Percentiles rank a stretch among this genome's conserved stretches.
Evolutionary conservation across 1,140 invertebrate species (phyloP).

Genomic region (Asobara japonica): DNA sequence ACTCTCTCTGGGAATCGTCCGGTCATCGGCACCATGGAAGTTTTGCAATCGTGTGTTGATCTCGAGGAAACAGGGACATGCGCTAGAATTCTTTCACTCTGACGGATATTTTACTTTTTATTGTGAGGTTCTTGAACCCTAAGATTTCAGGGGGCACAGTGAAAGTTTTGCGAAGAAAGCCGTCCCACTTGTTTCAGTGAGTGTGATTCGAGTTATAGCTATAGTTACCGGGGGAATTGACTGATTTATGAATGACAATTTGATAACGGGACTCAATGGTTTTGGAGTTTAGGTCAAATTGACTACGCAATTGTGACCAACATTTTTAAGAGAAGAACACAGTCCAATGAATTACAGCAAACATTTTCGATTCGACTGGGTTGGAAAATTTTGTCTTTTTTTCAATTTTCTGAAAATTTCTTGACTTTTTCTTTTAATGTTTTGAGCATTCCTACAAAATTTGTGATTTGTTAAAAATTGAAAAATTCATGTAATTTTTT

Average conservation of each 20-base stretch:
- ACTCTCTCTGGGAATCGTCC: neutral
- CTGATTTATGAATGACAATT: neutral
- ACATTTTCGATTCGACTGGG: too few relatives aligned
- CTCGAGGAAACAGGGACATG: neutral
- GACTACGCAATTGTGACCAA: too few relatives aligned
- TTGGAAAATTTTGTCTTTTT: too few relatives aligned
- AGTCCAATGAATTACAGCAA: too few relatives aligned
- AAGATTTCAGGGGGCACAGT: neutral
- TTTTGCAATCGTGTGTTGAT: neutral
- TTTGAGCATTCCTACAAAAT: too few relatives aligned
- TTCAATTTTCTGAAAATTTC: too few relatives aligned
- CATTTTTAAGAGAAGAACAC: too few relatives aligned
- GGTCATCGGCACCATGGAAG: constrained; percentile 21
- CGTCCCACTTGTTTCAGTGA: neutral
- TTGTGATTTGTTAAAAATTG: too few relatives aligned
- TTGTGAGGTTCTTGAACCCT: constrained; percentile 32
- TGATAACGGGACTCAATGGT: neutral
- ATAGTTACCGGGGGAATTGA: neutral
- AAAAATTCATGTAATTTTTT: too few relatives aligned
- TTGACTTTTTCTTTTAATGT: too few relatives aligned
- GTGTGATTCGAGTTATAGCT: neutral
- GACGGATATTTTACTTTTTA: neutral
- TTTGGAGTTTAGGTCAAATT: too few relatives aligned
- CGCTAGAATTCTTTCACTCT: constrained; percentile 18
- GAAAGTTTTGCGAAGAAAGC: constrained; percentile 32